phyloP scores from a whole-genome alignment of 2,888 invertebrate species.

The Chironomus riparius region DNA sequence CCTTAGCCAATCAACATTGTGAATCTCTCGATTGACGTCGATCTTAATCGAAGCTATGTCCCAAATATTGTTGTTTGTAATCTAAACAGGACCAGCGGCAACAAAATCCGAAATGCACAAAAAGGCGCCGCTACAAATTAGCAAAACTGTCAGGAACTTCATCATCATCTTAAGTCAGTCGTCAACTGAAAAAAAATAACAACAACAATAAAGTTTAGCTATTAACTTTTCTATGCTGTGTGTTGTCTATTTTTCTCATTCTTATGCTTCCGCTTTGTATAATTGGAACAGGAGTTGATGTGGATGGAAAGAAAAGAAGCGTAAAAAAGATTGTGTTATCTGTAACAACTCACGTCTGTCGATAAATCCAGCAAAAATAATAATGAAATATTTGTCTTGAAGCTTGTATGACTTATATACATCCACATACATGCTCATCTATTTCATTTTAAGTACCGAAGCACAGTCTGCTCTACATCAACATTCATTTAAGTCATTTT shows the following conservation, averaged over 20 bases:
- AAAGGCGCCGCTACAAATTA: conserved; percentile 1
- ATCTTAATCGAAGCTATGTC: conserved; percentile 17
- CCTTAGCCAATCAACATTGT: background rate
- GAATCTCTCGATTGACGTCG: background rate
- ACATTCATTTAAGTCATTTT: background rate
- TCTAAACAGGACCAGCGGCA: background rate
- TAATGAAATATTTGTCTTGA: conserved; percentile 19
- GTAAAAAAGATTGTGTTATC: background rate
- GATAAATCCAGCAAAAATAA: conserved; percentile 22
- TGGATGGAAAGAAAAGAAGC: background rate
- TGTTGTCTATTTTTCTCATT: background rate
- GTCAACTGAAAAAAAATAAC: background rate
- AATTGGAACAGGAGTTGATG: background rate
- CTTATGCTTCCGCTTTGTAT: background rate
- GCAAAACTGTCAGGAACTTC: conserved; percentile 22
- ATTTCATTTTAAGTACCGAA: background rate
- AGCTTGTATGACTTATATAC: background rate
- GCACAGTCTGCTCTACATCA: background rate
- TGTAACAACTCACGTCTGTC: conserved; percentile 26
- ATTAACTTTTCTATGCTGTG: background rate
- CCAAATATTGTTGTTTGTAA: background rate
- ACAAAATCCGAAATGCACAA: background rate
- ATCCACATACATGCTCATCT: background rate
- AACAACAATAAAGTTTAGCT: background rate
- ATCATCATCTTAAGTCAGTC: background rate